Percentiles rank a stretch among this genome's conserved stretches.
Conservation (phyloP, 1,140 invertebrate genomes). For the Apolygus lucorum region DNA sequence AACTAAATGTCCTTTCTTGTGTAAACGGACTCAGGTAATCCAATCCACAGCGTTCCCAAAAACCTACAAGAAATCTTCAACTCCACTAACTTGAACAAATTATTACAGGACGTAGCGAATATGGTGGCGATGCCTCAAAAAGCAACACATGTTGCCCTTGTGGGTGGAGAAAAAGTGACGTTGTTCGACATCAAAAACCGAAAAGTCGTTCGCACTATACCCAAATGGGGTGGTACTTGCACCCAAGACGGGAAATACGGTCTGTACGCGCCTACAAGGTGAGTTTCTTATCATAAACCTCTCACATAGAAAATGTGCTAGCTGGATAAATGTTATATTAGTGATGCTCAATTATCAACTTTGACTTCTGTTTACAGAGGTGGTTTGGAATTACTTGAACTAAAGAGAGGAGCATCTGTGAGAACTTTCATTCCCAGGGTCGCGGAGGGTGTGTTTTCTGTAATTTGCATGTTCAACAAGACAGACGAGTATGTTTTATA, state of each 20-base stretch:
- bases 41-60: too few relatives aligned
- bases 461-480: constrained; percentile 87
- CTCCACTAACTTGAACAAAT: too few relatives aligned
- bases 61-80: too few relatives aligned
- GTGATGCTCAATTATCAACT: too few relatives aligned
- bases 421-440: constrained; percentile 83
- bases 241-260: constrained; percentile 84
- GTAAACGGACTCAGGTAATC: too few relatives aligned
- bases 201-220: constrained; percentile 62
- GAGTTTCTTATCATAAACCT: too few relatives aligned
- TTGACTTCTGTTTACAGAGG: constrained; percentile 50
- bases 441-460: constrained; percentile 93
- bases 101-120: constrained; percentile 50
- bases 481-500: constrained; percentile 94
- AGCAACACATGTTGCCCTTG: constrained; percentile 71
- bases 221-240: constrained; percentile 74
- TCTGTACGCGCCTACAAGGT: constrained; percentile 78
- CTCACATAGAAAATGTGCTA: too few relatives aligned
- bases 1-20: too few relatives aligned
- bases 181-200: constrained; percentile 74
- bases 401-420: constrained; percentile 71
- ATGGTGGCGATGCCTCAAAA: constrained; percentile 73
- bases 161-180: constrained; percentile 83
- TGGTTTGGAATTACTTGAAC: constrained; percentile 80
- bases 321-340: too few relatives aligned